These are phyloP conservation scores for Aromia moschata DNA, from an alignment of 2,888 invertebrate species.

Conservation along the genomic window DNA sequence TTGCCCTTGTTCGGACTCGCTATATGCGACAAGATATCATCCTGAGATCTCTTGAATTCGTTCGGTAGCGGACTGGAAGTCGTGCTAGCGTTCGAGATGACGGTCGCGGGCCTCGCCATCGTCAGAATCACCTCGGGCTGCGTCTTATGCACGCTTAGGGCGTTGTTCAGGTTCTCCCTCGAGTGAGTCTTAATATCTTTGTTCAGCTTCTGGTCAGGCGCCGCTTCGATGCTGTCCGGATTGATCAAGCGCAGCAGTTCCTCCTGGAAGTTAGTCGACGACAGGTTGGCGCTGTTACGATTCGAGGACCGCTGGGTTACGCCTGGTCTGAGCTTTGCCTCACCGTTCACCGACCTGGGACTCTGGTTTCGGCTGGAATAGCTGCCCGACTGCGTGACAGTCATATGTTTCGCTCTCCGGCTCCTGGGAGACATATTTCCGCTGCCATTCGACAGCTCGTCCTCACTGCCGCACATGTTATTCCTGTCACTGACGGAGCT, in stretches of 20 bases:
- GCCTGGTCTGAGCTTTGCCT: constrained; percentile 67
- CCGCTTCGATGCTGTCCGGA: constrained; percentile 72
- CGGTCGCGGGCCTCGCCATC: constrained; percentile 73
- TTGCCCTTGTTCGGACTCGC: constrained; percentile 49
- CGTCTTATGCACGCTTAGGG: constrained; percentile 56
- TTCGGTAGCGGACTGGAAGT: constrained; percentile 67
- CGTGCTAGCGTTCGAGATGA: constrained; percentile 72
- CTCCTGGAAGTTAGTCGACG: constrained; percentile 77
- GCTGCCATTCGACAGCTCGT: constrained; percentile 67
- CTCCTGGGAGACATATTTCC: constrained; percentile 67
- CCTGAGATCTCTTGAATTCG: constrained; percentile 68
- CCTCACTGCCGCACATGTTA: constrained; percentile 63
- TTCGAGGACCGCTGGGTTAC: constrained; percentile 64
- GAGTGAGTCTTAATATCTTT: constrained; percentile 54
- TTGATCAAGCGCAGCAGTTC: constrained; percentile 85
- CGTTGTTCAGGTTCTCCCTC: constrained; percentile 58
- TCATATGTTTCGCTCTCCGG: constrained; percentile 63
- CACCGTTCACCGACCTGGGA: constrained; percentile 69
- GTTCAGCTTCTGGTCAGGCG: constrained; percentile 41
- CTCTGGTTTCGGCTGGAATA: constrained; percentile 69
- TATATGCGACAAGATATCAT: constrained; percentile 62
- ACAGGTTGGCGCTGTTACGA: constrained; percentile 70
- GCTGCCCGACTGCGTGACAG: constrained; percentile 23
- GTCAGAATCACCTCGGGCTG: constrained; percentile 71
- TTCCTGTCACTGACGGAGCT: constrained; percentile 65